Base-by-base conservation (phyloP, 2,888 invertebrate genomes). In the Amphipoea lucens region DNA sequence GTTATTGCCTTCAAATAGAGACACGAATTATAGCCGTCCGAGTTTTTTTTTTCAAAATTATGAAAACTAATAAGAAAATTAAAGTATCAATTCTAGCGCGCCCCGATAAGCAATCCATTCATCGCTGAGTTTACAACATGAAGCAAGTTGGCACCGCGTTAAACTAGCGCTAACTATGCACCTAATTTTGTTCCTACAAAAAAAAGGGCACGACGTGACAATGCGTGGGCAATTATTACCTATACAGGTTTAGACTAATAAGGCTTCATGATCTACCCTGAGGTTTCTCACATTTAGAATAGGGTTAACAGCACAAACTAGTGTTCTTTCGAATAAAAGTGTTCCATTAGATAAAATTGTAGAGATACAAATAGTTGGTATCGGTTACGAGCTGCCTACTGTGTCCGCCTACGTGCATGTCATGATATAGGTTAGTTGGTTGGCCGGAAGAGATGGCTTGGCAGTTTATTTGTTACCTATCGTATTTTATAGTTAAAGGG, bases 351-450 rank as follows among this genome's bases (percentile, higher is more conserved):
- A 69, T 63, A 48, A 62, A 62, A 23, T 40, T 12, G 6, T 40
- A 69, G 29, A 63, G 54, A 67, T 68, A 65, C n/a, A 68, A 74
- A 68, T 78, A 42, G 48, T 67, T 20, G 60, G n/a, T 68, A 42
- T 81, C 48, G 60, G 67, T 79, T 62, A 62, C 73, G 62, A n/a
- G 51, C 4, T 57, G 40, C 57, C 23, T 51, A 45, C n/a, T 54
- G 23, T 66, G n/a, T 9, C 70, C 76, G 20, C 66, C 69, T 36
- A 81, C 76, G 76, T 29, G 57, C 5, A 29, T 40, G 45, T 29
- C 40, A 23, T 42, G 29, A 20, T 74, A 48, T 74, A 67, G 40
- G 63, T 48, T 40, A 63, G 74, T 54, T 62, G 51, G 54, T 5
- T 69, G 14, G 7, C 29, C 45, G n/a, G 45, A 51, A 20, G 5